Conservation (phyloP, 2,888 invertebrate species). For the Sphinx pinastri region DNA sequence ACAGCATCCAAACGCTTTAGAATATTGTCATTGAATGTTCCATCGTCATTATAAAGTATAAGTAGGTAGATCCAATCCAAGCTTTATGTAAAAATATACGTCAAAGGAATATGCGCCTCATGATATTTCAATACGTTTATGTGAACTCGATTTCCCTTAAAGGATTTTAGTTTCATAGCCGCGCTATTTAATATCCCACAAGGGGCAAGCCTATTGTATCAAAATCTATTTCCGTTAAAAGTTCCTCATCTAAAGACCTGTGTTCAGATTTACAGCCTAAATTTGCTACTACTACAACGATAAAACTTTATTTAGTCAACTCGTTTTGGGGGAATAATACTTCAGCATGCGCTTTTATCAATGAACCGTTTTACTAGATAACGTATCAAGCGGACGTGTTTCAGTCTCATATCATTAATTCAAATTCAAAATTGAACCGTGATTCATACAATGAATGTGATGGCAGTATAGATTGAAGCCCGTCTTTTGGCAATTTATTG, state of each 20-base stretch:
- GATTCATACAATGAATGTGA: background rate
- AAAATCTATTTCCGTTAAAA: no score
- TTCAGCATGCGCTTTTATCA: background rate
- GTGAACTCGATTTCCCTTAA: no score
- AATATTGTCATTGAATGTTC: background rate
- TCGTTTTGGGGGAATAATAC: background rate
- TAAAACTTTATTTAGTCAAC: background rate
- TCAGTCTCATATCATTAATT: background rate
- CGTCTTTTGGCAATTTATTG: background rate
- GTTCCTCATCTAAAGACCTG: no score
- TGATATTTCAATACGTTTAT: no score
- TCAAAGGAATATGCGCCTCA: background rate
- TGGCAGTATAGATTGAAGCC: no score
- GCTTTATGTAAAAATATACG: background rate
- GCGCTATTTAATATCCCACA: no score
- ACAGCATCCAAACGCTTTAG: background rate
- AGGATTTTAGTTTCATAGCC: no score
- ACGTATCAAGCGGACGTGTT: conserved; percentile 6
- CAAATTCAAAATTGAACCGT: background rate
- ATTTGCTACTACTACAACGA: background rate
- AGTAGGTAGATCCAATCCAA: background rate
- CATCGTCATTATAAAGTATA: background rate
- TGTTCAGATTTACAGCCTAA: no score
- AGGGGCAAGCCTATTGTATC: no score
- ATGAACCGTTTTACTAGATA: background rate